Conservation (phyloP, 2,113 vertebrate species). For the Vidua chalybeata region DNA sequence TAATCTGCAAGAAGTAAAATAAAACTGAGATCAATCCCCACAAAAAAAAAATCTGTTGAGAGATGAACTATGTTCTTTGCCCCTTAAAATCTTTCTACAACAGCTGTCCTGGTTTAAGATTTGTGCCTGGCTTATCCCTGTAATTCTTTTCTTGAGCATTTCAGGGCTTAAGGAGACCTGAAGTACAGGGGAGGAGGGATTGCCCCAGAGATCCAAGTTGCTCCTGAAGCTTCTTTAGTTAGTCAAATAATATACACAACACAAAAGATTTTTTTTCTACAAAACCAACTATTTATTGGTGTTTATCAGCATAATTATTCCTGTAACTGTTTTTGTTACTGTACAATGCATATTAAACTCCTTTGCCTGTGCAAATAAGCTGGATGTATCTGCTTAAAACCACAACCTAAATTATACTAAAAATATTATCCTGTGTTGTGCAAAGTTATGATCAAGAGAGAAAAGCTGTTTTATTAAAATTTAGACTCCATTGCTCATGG, state of each 20-base stretch:
- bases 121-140: background rate
- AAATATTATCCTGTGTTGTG: background rate
- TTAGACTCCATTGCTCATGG: background rate
- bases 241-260: background rate
- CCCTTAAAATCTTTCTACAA: background rate
- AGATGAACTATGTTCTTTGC: background rate
- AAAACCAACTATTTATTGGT: background rate
- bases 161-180: background rate
- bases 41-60: background rate
- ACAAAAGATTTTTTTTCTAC: background rate
- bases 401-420: background rate
- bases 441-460: background rate
- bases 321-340: background rate
- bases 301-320: background rate
- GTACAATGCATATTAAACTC: background rate
- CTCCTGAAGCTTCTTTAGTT: background rate
- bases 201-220: background rate
- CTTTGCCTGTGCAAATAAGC: background rate
- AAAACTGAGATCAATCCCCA: background rate
- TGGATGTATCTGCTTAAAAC: background rate
- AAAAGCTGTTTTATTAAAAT: background rate
- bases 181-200: background rate
- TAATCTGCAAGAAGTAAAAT: background rate
- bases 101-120: slow-evolving; percentile 8
- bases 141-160: slow-evolving; percentile 25